Evolutionary conservation across 2,797 vertebrate genomes (phyloP).

Genomic region (Microctenopoma lineatum): DNA sequence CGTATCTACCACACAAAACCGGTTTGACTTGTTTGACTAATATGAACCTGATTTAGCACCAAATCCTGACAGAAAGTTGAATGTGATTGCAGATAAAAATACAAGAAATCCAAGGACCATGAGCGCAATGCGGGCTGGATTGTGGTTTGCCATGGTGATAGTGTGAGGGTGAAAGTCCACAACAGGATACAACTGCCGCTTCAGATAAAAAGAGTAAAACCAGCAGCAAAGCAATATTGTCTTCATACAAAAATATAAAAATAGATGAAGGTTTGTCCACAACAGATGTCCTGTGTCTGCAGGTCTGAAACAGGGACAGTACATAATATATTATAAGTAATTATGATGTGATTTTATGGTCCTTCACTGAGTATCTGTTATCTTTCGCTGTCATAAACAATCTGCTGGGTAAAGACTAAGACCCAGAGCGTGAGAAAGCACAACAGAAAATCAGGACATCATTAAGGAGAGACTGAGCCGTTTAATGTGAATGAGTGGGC

Average conservation of each 20-base stretch:
- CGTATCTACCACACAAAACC: background rate
- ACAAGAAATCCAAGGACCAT: constrained; percentile 61
- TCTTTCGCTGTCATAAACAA: constrained; percentile 61
- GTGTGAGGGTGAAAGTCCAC: constrained; percentile 34
- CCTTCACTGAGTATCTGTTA: constrained; percentile 41
- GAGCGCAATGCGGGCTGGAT: constrained; percentile 49
- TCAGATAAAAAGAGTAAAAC: background rate
- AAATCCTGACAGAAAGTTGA: constrained; percentile 67
- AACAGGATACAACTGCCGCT: background rate
- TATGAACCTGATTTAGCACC: constrained; percentile 66
- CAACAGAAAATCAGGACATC: background rate
- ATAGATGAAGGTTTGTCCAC: background rate
- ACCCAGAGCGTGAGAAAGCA: constrained; percentile 3
- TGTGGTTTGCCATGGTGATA: constrained; percentile 56
- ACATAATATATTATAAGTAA: constrained; percentile 10
- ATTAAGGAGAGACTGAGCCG: background rate
- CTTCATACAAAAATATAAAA: background rate
- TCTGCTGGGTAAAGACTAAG: constrained; percentile 40
- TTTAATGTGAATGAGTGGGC: background rate
- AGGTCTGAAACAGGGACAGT: background rate
- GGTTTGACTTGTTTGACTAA: background rate
- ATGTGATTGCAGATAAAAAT: constrained; percentile 45
- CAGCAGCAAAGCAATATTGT: background rate
- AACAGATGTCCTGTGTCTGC: background rate
- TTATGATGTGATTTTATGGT: constrained; percentile 63